Evolutionary conservation across 2,888 invertebrate genomes (phyloP).

Genomic region (Leucophenga montana): DNA sequence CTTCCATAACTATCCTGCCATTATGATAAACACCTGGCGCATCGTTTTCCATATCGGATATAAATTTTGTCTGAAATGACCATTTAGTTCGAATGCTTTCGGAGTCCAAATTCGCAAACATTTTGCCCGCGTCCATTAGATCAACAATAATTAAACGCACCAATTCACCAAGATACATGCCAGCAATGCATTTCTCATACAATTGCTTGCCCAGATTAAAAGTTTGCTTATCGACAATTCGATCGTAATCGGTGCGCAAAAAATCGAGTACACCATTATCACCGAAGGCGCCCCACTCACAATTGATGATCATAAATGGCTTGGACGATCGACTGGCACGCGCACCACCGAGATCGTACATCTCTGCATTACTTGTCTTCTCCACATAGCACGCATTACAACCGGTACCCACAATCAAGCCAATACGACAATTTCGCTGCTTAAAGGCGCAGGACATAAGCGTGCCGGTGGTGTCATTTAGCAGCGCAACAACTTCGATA

Average conservation of each 20-base stretch:
- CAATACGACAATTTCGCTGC: slow-evolving; percentile 83
- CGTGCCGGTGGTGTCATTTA: slow-evolving; percentile 95
- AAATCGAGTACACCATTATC: slow-evolving; percentile 90
- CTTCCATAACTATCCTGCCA: slow-evolving; percentile 85
- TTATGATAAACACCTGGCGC: slow-evolving; percentile 82
- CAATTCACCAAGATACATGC: slow-evolving; percentile 98
- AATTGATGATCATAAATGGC: slow-evolving; percentile 85
- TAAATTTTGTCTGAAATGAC: slow-evolving; percentile 92
- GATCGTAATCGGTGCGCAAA: slow-evolving; percentile 86
- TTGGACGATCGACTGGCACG: slow-evolving; percentile 35
- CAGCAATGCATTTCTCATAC: slow-evolving; percentile 88
- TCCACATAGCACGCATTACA: slow-evolving; percentile 92
- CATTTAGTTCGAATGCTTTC: slow-evolving; percentile 34
- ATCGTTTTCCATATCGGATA: slow-evolving; percentile 95
- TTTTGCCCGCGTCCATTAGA: slow-evolving; percentile 80
- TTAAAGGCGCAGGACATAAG: slow-evolving; percentile 92
- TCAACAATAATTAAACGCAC: slow-evolving; percentile 87
- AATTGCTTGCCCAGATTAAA: slow-evolving; percentile 87
- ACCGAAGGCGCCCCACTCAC: slow-evolving; percentile 97
- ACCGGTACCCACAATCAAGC: slow-evolving; percentile 85
- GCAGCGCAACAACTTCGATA: slow-evolving; percentile 88
- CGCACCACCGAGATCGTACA: slow-evolving; percentile 77
- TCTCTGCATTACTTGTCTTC: slow-evolving; percentile 83
- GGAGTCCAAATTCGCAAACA: slow-evolving; percentile 48
- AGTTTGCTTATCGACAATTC: slow-evolving; percentile 84